Evolutionary conservation across 2,113 vertebrate species (phyloP), one percentile per base, ranked within the genome.

Genomic region (Oncorhynchus tshawytscha): DNA sequence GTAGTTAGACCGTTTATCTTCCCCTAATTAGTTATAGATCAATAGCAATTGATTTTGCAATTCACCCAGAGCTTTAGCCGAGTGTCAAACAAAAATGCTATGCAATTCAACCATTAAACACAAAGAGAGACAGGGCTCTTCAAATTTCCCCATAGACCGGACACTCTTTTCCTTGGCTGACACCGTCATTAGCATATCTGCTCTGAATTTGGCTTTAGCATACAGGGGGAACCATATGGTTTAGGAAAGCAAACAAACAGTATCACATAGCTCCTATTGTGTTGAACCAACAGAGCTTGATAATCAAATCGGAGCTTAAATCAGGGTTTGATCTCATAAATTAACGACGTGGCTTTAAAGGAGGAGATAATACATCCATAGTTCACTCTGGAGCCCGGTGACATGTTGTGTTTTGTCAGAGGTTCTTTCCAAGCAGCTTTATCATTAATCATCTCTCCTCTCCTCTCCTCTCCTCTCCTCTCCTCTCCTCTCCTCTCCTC

Each of bases 41-140:
- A 92, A 93, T 94, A 92, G 76, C 90, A 90, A 94, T 93, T 93
- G 92, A 93, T 94, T 94, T 92, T 91, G 87, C 84, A 86, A 82
- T 87, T 84, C 85, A 84, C 85, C 78, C 67, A 24, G 79, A 89
- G 88, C 90, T 89, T 86, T 84, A 81, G 82, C 79, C 74, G 78
- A 86, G 86, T 87, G 88, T 90, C 88, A 91, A 88, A 88, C 88
- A 84, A 24, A 88, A 88, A 88, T 82, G 82, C 72, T 67, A 78
- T 75, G 82, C 72, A 72, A 78, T 76, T 79, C 66, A 73, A 67
- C 85, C 89, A 86, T 89, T 91, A 90, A 78, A 86, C 80, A 76
- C 84, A 86, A 15, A 54, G 86, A 86, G 85, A 86, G 88, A 90
- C 88, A 86, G 84, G 87, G 84, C 84, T 85, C 82, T 22, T 79